Percentiles rank a stretch among this genome's conserved stretches.
Conservation (phyloP, 2,113 vertebrate genomes). For the Scomber colias region DNA sequence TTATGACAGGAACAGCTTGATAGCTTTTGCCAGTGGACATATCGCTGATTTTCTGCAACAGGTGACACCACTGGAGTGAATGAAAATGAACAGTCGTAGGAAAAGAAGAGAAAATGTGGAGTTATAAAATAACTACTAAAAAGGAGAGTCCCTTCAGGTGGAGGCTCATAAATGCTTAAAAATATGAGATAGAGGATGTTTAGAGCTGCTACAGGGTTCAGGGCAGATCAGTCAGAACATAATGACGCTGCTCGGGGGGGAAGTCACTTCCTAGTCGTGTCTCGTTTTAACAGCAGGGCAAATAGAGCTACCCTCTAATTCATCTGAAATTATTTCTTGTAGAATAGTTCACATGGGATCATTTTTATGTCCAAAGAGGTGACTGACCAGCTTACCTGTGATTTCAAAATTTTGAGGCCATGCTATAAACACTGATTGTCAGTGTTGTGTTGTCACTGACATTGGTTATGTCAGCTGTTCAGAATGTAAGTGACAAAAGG, state of each 20-base stretch:
- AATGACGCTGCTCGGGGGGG: slow-evolving; percentile 25
- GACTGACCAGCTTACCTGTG: background rate
- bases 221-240: slow-evolving; percentile 27
- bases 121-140: slow-evolving; percentile 16
- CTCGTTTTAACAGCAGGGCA: slow-evolving; percentile 29
- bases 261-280: slow-evolving; percentile 1
- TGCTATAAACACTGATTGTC: background rate
- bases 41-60: background rate
- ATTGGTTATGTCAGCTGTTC: background rate
- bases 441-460: background rate
- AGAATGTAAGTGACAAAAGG: background rate
- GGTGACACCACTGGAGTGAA: slow-evolving; percentile 21
- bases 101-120: slow-evolving; percentile 24
- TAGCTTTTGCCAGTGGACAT: slow-evolving; percentile 12
- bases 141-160: background rate
- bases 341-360: slow-evolving; percentile 26
- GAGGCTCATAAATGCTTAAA: slow-evolving; percentile 36
- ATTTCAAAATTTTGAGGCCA: background rate
- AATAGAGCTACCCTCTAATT: slow-evolving; percentile 18
- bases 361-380: slow-evolving; percentile 6
- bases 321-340: slow-evolving; percentile 23
- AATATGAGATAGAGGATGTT: slow-evolving; percentile 30
- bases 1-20: slow-evolving; percentile 1
- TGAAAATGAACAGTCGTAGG: slow-evolving; percentile 15
- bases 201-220: slow-evolving; percentile 17